Evolutionary conservation across 2,888 invertebrate species (phyloP), one percentile per base, ranked within the genome.

Genomic region (Allophyes oxyacanthae): DNA sequence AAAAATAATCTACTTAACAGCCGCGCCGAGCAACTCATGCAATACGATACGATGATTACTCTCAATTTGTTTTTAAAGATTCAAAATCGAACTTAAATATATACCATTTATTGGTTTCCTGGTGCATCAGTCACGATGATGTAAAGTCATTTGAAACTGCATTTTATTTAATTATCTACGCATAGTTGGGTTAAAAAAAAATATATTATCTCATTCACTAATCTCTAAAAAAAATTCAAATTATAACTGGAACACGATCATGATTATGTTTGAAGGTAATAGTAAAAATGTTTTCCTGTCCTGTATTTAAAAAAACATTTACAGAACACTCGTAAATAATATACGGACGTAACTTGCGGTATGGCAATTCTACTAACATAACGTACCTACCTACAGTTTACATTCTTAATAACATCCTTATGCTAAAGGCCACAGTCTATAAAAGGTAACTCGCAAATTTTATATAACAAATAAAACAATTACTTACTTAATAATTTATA

Each of bases 371-470:
- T 43, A 37, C 25, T 7, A 43, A 28, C 28, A n/a, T n/a, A n/a
- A n/a, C n/a, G n/a, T n/a, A n/a, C 20, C 26, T 34, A 37, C n/a
- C 13, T 34, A 32, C 4, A 20, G 4, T 4, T n/a, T 30, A 13
- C 13, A 28, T 43, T 13, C 32, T 28, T 38, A 50, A 48, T 66
- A 40, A 8, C 46, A 28, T 15, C 46, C 38, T 32, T 43, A 43
- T 7, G 7, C 14, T 20, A 46, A 42, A 28, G 26, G 34, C 42
- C n/a, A 42, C 42, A 36, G 38, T 52, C 38, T 51, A 43, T 25
- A 15, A 33, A 43, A 52, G 38, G 1, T 28, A 60, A 14, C 14
- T 32, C 6, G 10, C 9, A 20, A 45, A 20, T 37, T 26, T 38
- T 33, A 25, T n/a, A 20, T n/a, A n/a, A n/a, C n/a, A 20, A 38